These are phyloP conservation scores for Polydrusus pterygomalis DNA, from an alignment of 2,888 invertebrate genomes.

Conservation along the genomic window DNA sequence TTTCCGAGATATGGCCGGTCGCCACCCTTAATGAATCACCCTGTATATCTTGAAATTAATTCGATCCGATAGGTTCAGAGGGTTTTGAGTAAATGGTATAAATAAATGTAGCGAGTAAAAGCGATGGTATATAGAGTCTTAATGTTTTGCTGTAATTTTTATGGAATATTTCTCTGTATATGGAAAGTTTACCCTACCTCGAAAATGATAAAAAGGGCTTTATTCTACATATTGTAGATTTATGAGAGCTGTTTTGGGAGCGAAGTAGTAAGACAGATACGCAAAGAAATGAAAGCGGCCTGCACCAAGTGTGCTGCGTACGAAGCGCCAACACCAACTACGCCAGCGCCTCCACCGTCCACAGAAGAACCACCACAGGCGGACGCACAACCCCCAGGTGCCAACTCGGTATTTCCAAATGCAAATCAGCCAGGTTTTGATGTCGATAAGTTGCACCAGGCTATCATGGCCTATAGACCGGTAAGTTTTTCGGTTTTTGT, in stretches of 20 bases:
- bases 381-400: constrained; percentile 52
- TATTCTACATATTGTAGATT: constrained; percentile 72
- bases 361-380: constrained; percentile 47
- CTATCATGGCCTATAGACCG: constrained; percentile 76
- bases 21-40: too few relatives aligned
- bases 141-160: too few relatives aligned
- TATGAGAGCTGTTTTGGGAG: constrained; percentile 83
- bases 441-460: constrained; percentile 74
- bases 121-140: too few relatives aligned
- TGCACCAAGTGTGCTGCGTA: constrained; percentile 78
- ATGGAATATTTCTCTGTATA: too few relatives aligned
- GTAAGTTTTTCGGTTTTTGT: constrained; percentile 60
- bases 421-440: constrained; percentile 67
- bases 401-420: constrained; percentile 40
- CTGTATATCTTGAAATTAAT: too few relatives aligned
- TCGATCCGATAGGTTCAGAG: too few relatives aligned
- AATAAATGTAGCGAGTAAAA: too few relatives aligned
- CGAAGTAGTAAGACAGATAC: constrained; percentile 80
- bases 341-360: constrained; percentile 49
- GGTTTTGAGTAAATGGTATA: too few relatives aligned
- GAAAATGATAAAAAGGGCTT: too few relatives aligned
- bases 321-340: constrained; percentile 69
- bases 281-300: constrained; percentile 80
- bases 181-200: too few relatives aligned
- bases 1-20: too few relatives aligned